Conservation (phyloP, 92 coral and sea anemone species). For the Ricordea florida region DNA sequence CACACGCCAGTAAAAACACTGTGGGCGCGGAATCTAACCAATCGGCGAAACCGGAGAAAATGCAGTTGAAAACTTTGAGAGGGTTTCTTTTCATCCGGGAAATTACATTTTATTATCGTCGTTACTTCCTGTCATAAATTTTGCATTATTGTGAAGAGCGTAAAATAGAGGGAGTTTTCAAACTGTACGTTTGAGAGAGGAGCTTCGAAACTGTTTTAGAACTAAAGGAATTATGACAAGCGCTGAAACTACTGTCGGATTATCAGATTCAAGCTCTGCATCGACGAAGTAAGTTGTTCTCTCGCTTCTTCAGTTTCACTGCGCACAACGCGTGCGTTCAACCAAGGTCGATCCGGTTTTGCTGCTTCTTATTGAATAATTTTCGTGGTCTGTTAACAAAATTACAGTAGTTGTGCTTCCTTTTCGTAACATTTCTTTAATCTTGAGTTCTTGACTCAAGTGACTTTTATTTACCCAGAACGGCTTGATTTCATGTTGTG, state of each 20-base stretch:
- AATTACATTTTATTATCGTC: not conserved
- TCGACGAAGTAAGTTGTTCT: conserved; percentile 57
- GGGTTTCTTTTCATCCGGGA: conserved; percentile 74
- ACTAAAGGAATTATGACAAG: conserved; percentile 29
- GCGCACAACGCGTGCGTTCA: not conserved
- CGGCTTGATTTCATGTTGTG: too few relatives aligned
- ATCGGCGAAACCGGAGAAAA: conserved; percentile 38
- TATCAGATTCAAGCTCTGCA: conserved; percentile 9
- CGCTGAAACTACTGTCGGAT: conserved; percentile 33
- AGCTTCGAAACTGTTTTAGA: not conserved
- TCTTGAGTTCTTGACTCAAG: too few relatives aligned
- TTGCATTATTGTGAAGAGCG: conserved; percentile 15
- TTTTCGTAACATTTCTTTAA: too few relatives aligned
- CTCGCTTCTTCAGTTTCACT: not conserved
- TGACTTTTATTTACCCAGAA: too few relatives aligned
- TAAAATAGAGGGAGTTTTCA: conserved; percentile 36
- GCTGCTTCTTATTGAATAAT: too few relatives aligned
- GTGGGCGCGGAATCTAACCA: conserved; percentile 32
- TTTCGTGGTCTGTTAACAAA: too few relatives aligned
- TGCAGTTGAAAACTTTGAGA: conserved; percentile 16
- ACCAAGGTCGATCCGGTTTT: too few relatives aligned
- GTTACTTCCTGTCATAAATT: conserved; percentile 58
- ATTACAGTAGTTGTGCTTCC: too few relatives aligned
- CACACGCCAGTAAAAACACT: not conserved
- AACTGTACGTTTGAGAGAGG: conserved; percentile 2